Base-by-base conservation (phyloP, 2,888 invertebrate species). In the Diarsia dahlii region DNA sequence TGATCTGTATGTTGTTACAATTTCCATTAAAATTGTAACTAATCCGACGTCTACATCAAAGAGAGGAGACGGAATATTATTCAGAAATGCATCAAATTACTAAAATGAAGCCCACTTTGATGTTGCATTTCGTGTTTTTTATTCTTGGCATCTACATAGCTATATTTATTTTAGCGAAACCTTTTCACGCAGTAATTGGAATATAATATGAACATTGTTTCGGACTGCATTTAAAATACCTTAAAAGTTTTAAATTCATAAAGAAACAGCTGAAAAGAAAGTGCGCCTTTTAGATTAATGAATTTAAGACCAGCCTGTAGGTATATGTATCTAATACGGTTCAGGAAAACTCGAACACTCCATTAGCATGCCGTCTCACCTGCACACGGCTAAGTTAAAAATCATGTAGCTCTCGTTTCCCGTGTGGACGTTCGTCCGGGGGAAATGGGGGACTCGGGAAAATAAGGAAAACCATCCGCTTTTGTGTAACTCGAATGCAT, bases 321-420 rank as follows among this genome's bases (percentile, higher is more conserved):
- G 20, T 76, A 62, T 28, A 39, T 10, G 34, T 77, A 64, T 64
- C 52, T 76, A 78, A 78, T 63, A 87, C 82, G 82, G 84, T 88
- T 87, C 84, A 82, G 82, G 71, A 86, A 88, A 90, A 88, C 90
- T 82, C 84, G 88, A 88, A 90, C 87, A 88, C 87, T 92, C 92
- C 93, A 94, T 93, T 94, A 94, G 92, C 93, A 91, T 90, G 87
- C 88, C 87, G 85, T 84, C 89, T 90, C 90, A 94, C 93, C 94
- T 94, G 92, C 89, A 88, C 86, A 88, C 88, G 85, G 91, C 89
- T 95, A 95, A 96, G 95, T 96, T 94, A 94, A 95, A 95, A 95
- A 93, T 93, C 95, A 90, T 95, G 95, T 95, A 93, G 91, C 91
- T 86, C 90, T 90, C 90, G 82, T 88, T 89, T 93, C 92, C 92